Conservation (phyloP, 2,888 invertebrate species). For the Choristoneura rosaceana region DNA sequence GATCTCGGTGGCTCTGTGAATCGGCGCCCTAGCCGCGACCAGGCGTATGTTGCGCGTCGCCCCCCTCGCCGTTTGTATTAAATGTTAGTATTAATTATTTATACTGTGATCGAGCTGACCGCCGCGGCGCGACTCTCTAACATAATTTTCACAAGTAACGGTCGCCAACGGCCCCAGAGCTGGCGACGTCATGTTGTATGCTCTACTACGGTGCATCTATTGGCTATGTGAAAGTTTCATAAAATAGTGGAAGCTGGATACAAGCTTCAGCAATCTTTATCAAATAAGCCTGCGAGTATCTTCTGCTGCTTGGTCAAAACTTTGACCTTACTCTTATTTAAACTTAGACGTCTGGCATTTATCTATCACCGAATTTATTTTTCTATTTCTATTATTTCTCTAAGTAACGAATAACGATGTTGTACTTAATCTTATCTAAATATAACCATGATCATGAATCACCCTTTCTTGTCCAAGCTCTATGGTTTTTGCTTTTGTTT, state of each 20-base stretch:
- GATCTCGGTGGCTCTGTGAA: neutral
- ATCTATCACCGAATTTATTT: too few relatives aligned
- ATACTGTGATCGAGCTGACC: conserved; percentile 46
- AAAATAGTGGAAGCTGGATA: neutral
- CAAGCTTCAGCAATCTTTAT: neutral
- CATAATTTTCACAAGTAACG: conserved; percentile 54
- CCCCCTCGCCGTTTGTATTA: conserved; percentile 56
- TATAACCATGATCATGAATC: too few relatives aligned
- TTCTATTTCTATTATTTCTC: too few relatives aligned
- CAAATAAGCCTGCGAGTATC: neutral
- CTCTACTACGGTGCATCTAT: conserved; percentile 45
- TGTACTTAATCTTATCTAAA: too few relatives aligned
- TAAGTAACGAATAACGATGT: too few relatives aligned
- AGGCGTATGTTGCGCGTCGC: conserved; percentile 42
- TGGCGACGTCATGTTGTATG: conserved; percentile 43
- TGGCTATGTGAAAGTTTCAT: conserved; percentile 2
- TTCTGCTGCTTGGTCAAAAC: too few relatives aligned
- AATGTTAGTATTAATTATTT: conserved; percentile 50
- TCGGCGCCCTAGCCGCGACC: conserved; percentile 33
- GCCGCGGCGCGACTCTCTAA: conserved; percentile 49
- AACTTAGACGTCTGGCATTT: too few relatives aligned
- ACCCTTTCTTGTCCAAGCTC: too few relatives aligned
- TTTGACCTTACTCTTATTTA: too few relatives aligned
- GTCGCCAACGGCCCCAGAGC: conserved; percentile 47
- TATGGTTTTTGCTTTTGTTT: too few relatives aligned